Evolutionary conservation across 1,140 invertebrate species (phyloP), one percentile per base, ranked within the genome.

Genomic region (Dinoponera quadriceps): DNA sequence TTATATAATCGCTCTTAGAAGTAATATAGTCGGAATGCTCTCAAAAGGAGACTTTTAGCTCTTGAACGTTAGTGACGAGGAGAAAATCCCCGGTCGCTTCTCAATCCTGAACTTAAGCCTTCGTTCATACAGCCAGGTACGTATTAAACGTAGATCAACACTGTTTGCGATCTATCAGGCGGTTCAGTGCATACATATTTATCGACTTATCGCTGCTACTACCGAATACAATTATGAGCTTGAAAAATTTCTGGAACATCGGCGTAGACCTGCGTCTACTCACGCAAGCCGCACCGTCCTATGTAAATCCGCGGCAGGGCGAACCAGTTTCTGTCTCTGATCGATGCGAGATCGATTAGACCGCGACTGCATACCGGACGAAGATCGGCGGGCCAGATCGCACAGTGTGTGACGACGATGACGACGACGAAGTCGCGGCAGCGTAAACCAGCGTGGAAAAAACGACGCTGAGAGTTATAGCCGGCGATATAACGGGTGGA

Each of bases 401-500:
- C 55, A 44, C 7, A 27, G 14, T 44, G 14, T 44, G 55, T 49
- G 72, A 80, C 54, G 60, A 83, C 72, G 85, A 87, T 85, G 27
- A 63, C 57, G 72, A 82, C 66, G 82, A 80, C 86, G 81, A 72
- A 84, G 85, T 88, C 78, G 72, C 72, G 54, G 86, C 81, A 68
- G 57, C 86, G 74, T 85, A 83, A 88, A 80, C 81, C 86, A 82
- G 65, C 62, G 83, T 78, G 51, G 65, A 88, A 88, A 85, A 88
- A 88, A 69, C 55, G 77, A 84, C 48, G 68, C 63, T 44, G 49
- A 88, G 88, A 88, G 80, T 88, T 88, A 88, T 88, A 88, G 78
- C 83, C 87, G 74, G 44, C 82, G 80, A 82, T 83, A 75, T 83
- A 73, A 78, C 55, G 75, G 80, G 87, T 60, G 49, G 77, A 88